Evolutionary conservation across 2,888 invertebrate species (phyloP).

Genomic region (Ochropleura plecta): DNA sequence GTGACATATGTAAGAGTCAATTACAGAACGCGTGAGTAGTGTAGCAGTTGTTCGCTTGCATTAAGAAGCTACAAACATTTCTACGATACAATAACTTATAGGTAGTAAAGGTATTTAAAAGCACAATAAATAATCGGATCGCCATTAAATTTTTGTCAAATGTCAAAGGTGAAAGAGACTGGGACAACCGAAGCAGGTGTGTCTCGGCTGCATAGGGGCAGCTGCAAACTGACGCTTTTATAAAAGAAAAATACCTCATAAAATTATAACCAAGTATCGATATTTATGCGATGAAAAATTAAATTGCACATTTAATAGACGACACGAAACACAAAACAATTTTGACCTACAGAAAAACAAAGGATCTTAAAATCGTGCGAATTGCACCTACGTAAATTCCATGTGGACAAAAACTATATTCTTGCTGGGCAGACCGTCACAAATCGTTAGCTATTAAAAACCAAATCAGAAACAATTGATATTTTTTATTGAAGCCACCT

Average conservation of each 20-base stretch:
- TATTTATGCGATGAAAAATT: slow-evolving; percentile 65
- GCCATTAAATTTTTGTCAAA: slow-evolving; percentile 73
- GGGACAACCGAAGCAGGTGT: slow-evolving; percentile 80
- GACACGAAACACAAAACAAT: slow-evolving; percentile 47
- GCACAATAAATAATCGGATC: slow-evolving; percentile 63
- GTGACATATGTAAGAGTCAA: slow-evolving; percentile 71
- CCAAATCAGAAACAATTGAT: slow-evolving; percentile 65
- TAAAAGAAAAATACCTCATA: slow-evolving; percentile 69
- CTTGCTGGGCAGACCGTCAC: slow-evolving; percentile 59
- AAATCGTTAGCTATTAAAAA: slow-evolving; percentile 65
- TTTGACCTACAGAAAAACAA: slow-evolving; percentile 60
- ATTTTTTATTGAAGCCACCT: slow-evolving; percentile 53
- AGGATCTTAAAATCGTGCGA: slow-evolving; percentile 65
- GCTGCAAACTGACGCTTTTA: slow-evolving; percentile 73
- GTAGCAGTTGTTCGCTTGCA: slow-evolving; percentile 50
- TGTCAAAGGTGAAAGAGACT: slow-evolving; percentile 84
- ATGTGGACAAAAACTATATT: slow-evolving; percentile 62
- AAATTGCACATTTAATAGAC: slow-evolving; percentile 57
- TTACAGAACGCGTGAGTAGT: slow-evolving; percentile 62
- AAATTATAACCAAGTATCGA: slow-evolving; percentile 69
- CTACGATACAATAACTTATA: slow-evolving; percentile 36
- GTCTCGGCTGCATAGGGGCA: slow-evolving; percentile 68
- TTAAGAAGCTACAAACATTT: slow-evolving; percentile 50
- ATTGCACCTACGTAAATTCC: slow-evolving; percentile 60
- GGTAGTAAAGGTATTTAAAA: slow-evolving; percentile 56